Evolutionary conservation across 2,113 vertebrate genomes (phyloP), one percentile per base, ranked within the genome.

Genomic region (Amphilophus citrinellus): DNA sequence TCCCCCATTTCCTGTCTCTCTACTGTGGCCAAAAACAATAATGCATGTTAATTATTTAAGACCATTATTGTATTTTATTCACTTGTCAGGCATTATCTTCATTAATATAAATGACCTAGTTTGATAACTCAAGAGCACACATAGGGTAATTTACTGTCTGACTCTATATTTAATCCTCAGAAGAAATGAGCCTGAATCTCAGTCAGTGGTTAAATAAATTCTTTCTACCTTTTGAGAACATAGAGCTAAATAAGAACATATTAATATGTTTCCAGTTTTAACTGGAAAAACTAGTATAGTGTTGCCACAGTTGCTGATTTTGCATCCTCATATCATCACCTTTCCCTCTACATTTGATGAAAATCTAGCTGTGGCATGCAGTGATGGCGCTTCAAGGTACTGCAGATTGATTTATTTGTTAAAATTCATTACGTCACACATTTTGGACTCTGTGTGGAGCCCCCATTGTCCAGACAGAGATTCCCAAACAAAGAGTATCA

Each of bases 401-500:
- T 75, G 37, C 32, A 24, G 30, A 73, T 88, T 27, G n/a, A 83
- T 89, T 61, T 81, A 60, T 87, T 75, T 84, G 75, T 85, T 68
- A 42, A 80, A 91, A 86, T 75, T 62, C 78, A 76, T 80, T 60
- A 83, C 44, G 66, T 85, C 84, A 79, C 60, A 77, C 27, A 39
- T 88, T 92, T 91, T 78, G 73, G 76, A 22, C 62, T 77, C 50
- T 30, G n/a, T 86, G 87, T 76, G 71, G 78, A 77, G 78, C 83
- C 62, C 84, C 58, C 66, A 60, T 92, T 93, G 93, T 93, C 7
- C 76, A 58, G 75, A 59, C 59, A 84, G 80, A 37, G 76, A 90
- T 56, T 61, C 5, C n/a, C 15, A 2, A 85, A 94, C 93, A 94
- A 94, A 94, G 89, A 84, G 79, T 11, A 4, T 76, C 44, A 65